These are phyloP conservation scores for Probosciger aterrimus DNA, from an alignment of 2,113 vertebrate genomes.

Conservation along the genomic window DNA sequence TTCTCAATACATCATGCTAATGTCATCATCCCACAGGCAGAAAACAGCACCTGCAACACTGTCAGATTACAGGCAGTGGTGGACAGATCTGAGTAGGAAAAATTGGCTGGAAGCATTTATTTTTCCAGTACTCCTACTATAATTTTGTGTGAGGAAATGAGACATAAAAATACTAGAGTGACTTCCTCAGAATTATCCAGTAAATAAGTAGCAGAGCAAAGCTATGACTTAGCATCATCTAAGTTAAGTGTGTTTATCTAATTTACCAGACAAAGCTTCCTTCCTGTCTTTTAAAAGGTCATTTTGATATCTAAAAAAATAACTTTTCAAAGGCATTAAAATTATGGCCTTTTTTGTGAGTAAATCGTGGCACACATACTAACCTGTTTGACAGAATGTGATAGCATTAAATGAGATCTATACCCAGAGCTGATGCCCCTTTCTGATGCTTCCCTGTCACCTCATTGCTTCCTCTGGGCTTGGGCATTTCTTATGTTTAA, in stretches of 20 bases:
- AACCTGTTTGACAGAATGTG: neutral
- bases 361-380: neutral
- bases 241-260: neutral
- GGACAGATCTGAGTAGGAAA: neutral
- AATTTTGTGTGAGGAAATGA: neutral
- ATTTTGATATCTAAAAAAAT: neutral
- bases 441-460: neutral
- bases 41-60: neutral
- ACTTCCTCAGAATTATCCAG: neutral
- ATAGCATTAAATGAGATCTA: neutral
- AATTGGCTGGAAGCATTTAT: neutral
- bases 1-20: neutral
- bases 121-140: neutral
- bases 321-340: neutral
- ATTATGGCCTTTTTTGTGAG: neutral
- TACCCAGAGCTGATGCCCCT: neutral
- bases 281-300: neutral
- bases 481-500: neutral
- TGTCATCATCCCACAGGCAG: neutral
- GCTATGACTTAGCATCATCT: neutral
- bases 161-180: neutral
- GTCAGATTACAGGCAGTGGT: neutral
- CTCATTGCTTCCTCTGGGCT: neutral
- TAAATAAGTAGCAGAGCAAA: neutral
- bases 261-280: neutral